Evolutionary conservation across 2,797 vertebrate species (phyloP).

Genomic region (Phataginus tricuspis): DNA sequence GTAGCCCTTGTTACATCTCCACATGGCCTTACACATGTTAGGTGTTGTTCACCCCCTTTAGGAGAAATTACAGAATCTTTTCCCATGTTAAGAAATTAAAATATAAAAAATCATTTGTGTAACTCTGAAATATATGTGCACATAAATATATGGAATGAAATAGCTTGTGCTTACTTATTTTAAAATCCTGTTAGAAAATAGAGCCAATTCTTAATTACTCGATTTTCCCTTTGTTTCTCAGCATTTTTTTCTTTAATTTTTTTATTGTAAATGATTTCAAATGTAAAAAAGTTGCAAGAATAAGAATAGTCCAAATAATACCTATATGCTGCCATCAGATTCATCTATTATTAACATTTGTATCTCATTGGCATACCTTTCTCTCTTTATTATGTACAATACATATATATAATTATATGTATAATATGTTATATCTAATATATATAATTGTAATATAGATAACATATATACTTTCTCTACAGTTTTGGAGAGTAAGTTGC

Average conservation of each 20-base stretch:
- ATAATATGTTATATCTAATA: neutral
- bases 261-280: constrained; percentile 38
- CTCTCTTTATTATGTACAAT: neutral
- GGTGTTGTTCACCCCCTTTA: neutral
- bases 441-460: neutral
- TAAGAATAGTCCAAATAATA: neutral
- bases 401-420: neutral
- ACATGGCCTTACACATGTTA: neutral
- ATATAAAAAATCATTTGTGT: neutral
- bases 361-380: neutral
- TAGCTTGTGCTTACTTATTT: neutral
- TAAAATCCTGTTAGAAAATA: neutral
- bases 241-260: neutral
- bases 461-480: neutral
- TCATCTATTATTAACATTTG: neutral
- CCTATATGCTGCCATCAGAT: neutral
- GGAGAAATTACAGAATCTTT: neutral
- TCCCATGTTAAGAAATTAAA: constrained; percentile 1
- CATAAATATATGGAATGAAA: neutral
- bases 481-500: neutral
- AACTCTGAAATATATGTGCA: neutral
- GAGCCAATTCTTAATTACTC: neutral
- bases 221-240: neutral
- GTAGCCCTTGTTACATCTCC: constrained; percentile 61
- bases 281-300: neutral